Evolutionary conservation across 2,888 invertebrate species (phyloP).

Genomic region (Melinaea menophilus): DNA sequence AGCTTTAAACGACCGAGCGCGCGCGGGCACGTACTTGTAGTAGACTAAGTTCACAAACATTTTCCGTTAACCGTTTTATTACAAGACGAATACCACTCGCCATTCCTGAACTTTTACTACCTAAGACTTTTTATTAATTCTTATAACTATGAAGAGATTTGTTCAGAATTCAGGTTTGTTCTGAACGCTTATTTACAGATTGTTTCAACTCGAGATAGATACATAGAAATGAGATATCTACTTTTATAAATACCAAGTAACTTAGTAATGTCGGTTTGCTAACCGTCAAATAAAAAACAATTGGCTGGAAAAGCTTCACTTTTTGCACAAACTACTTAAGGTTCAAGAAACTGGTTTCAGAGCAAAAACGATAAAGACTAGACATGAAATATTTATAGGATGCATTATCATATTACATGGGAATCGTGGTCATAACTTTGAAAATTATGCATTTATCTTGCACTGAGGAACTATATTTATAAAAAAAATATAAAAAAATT

Average conservation of each 20-base stretch:
- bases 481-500: constrained; percentile 17
- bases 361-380: constrained; percentile 70
- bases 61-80: constrained; percentile 60
- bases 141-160: constrained; percentile 26
- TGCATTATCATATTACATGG: constrained; percentile 76
- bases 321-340: constrained; percentile 56
- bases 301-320: constrained; percentile 47
- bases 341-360: constrained; percentile 59
- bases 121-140: constrained; percentile 33
- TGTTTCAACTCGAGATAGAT: not conserved
- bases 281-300: constrained; percentile 52
- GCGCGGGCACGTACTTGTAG: constrained; percentile 59
- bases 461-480: constrained; percentile 55
- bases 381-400: constrained; percentile 74
- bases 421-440: constrained; percentile 72
- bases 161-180: constrained; percentile 21
- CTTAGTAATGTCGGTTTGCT: constrained; percentile 29
- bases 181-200: not conserved
- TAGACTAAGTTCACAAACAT: constrained; percentile 47
- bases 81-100: constrained; percentile 43
- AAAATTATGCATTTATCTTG: constrained; percentile 74
- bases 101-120: constrained; percentile 32
- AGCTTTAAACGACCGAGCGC: constrained; percentile 61
- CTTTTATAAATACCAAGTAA: constrained; percentile 13
- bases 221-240: constrained; percentile 8